Evolutionary conservation across 2,797 vertebrate genomes (phyloP), one percentile per base, ranked within the genome.

Genomic region (Taenioides sp.): DNA sequence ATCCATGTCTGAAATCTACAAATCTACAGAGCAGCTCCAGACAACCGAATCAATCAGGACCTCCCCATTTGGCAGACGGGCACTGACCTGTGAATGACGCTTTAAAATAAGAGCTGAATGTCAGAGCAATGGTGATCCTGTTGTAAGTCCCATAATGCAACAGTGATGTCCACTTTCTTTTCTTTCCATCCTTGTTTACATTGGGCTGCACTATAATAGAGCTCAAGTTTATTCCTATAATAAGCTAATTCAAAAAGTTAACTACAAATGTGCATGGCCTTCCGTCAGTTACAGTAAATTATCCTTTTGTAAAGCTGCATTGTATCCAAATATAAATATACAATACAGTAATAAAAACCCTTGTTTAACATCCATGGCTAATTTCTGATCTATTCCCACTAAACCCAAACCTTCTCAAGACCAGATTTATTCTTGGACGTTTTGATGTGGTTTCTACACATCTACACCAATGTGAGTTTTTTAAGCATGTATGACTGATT

Each of bases 1-100:
- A 80, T 81, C 73, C 47, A 73, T 85, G 70, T 18, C 79, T 71
- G 77, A 60, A 62, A 77, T 84, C 76, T 83, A 70, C 57, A 84
- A 79, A 69, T 60, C 63, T 43, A 64, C 67, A 7, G 17, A 77
- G 50, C 78, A 40, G 57, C 18, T 59, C 10, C 9, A 52, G 65
- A 75, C 70, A 73, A 73, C 4, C 14, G 75, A 70, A 86, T 81
- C 71, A 77, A 77, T 87, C 73, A 82, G 67, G 64, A 63, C 80
- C 65, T 72, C 64, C 70, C 70, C 27, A 66, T 76, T 79, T 85
- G 59, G 72, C 77, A 61, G 71, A 71, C 49, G 62, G 65, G 55
- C 77, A 70, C 77, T 70, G 61, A 83, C 63, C 77, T 37, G 50
- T 0, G 9, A 77, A 63, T 69, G 67, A 59, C 67, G 37, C 55